Conservation (phyloP, 2,113 vertebrate genomes). For the Myrmecobius fasciatus region DNA sequence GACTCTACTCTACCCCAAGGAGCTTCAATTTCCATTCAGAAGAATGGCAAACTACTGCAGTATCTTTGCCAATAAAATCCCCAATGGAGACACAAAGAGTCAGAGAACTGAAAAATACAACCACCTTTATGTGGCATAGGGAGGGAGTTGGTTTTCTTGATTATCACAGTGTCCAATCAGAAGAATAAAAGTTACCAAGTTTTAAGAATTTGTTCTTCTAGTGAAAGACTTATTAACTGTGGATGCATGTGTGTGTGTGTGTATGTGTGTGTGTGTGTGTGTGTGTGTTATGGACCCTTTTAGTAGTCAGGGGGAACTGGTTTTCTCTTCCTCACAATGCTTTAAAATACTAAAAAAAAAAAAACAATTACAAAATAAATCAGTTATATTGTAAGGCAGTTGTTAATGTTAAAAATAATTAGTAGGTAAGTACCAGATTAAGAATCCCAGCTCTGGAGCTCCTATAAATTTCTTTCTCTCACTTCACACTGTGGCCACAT, state of each 20-base stretch:
- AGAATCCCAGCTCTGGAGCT: background rate
- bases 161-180: too few relatives aligned
- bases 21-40: background rate
- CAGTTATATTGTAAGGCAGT: background rate
- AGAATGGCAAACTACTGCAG: background rate
- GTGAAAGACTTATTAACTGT: background rate
- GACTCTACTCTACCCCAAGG: background rate
- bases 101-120: too few relatives aligned
- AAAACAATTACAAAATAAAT: background rate
- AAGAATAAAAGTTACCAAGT: background rate
- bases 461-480: background rate
- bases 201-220: background rate
- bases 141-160: too few relatives aligned
- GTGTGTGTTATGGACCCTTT: background rate
- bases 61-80: too few relatives aligned
- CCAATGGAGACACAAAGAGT: too few relatives aligned
- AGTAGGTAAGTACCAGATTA: background rate
- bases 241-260: too few relatives aligned
- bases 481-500: background rate
- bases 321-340: background rate
- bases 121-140: too few relatives aligned
- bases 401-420: background rate
- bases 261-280: background rate
- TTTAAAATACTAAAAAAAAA: background rate
- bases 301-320: background rate